Evolutionary conservation across 2,797 vertebrate species (phyloP).

Genomic region (Sphaeramia orbicularis): DNA sequence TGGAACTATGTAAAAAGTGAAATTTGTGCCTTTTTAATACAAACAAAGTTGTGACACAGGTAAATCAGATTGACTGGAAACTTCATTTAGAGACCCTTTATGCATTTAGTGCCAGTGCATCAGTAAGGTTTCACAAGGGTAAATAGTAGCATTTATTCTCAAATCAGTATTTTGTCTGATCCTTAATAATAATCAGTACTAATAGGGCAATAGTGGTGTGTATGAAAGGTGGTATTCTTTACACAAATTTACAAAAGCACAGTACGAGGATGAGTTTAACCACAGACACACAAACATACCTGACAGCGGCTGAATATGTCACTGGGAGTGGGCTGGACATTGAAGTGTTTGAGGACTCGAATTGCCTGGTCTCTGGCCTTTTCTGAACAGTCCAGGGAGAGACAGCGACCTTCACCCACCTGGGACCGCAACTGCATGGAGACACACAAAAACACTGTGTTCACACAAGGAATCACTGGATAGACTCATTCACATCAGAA

Average conservation of each 20-base stretch:
- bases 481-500: neutral
- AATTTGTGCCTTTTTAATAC: no score
- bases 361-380: constrained; percentile 89
- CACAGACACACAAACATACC: constrained; percentile 73
- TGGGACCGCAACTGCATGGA: constrained; percentile 88
- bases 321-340: constrained; percentile 75
- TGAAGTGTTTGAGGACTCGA: constrained; percentile 89
- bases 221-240: no score
- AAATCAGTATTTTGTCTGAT: no score
- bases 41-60: no score
- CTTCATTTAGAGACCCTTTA: no score
- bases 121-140: no score
- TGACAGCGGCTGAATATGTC: constrained; percentile 94
- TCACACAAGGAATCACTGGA: neutral
- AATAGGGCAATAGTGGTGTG: no score
- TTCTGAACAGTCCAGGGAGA: constrained; percentile 87
- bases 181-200: no score
- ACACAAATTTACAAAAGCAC: neutral
- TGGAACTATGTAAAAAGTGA: no score
- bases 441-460: constrained; percentile 17
- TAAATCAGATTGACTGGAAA: no score
- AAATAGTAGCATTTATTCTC: no score
- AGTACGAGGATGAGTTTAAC: neutral
- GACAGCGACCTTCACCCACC: constrained; percentile 89
- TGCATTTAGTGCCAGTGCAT: no score